A percentile compares a stretch with the other conserved stretches of the same genome.
Conservation (phyloP, 2,888 invertebrate species). For the Sacculina carcini region DNA sequence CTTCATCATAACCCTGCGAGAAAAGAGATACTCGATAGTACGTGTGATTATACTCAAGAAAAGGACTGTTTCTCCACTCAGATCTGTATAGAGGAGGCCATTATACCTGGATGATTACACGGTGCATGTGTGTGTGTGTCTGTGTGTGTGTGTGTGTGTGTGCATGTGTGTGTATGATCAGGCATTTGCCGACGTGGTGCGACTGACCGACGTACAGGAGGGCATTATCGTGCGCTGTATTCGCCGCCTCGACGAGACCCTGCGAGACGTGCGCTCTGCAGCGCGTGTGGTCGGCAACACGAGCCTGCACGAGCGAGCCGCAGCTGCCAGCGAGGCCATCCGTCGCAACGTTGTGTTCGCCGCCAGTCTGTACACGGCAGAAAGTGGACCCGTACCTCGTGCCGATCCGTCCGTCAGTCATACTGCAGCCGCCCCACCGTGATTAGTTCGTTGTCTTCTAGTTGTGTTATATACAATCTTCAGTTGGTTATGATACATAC, state of each 20-base stretch:
- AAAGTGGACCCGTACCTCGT: neutral
- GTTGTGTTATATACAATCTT: neutral
- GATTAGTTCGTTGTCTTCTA: too few relatives aligned
- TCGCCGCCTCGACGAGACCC: slow-evolving; percentile 75
- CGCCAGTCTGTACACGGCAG: slow-evolving; percentile 80
- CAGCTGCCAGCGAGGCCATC: slow-evolving; percentile 69
- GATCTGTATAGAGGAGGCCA: too few relatives aligned
- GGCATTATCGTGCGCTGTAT: slow-evolving; percentile 93
- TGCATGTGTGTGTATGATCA: slow-evolving; percentile 19
- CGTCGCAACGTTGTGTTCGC: slow-evolving; percentile 95
- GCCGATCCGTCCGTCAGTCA: neutral
- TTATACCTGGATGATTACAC: too few relatives aligned
- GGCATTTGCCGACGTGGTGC: slow-evolving; percentile 79
- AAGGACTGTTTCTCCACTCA: too few relatives aligned
- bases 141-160: neutral
- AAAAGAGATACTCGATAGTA: too few relatives aligned
- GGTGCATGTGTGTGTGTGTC: neutral
- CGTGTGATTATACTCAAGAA: too few relatives aligned
- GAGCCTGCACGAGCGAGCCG: slow-evolving; percentile 72
- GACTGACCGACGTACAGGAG: slow-evolving; percentile 78
- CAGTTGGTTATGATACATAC: neutral
- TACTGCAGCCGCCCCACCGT: neutral
- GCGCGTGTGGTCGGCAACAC: slow-evolving; percentile 82
- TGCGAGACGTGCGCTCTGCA: slow-evolving; percentile 70
- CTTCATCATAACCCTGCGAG: too few relatives aligned